A percentile compares a stretch with the other conserved stretches of the same genome.
phyloP scores from a whole-genome alignment of 2,888 invertebrate species.

The Leptinotarsa haldemani region DNA sequence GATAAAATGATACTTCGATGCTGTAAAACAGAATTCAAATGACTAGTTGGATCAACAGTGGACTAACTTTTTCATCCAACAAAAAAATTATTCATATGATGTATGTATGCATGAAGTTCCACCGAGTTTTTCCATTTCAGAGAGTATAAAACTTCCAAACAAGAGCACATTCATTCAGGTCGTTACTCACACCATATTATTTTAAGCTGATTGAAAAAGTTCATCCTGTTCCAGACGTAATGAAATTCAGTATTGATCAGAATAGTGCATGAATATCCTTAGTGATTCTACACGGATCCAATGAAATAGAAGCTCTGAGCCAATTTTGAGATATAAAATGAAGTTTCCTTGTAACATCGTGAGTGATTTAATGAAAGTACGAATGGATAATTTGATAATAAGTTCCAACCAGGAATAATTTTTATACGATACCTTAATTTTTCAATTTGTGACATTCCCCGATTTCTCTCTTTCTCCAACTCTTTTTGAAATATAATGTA shows the following conservation, averaged over 20 bases:
- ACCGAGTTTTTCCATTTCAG: background rate
- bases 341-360: background rate
- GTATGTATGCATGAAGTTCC: no score
- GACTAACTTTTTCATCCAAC: no score
- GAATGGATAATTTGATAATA: background rate
- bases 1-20: no score
- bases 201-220: slow-evolving; percentile 10
- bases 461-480: no score
- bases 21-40: no score
- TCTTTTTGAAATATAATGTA: no score
- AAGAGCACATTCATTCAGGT: background rate
- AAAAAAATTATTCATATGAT: no score
- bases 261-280: background rate
- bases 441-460: no score
- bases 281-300: background rate
- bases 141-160: background rate
- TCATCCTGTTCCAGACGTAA: background rate
- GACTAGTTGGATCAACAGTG: no score
- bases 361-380: background rate
- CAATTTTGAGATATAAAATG: background rate
- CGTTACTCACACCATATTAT: slow-evolving; percentile 5
- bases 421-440: no score
- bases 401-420: background rate
- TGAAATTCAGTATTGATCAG: slow-evolving; percentile 13
- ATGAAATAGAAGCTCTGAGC: background rate